Evolutionary conservation across 2,113 vertebrate genomes (phyloP).

Genomic region (Halichoerus grypus): DNA sequence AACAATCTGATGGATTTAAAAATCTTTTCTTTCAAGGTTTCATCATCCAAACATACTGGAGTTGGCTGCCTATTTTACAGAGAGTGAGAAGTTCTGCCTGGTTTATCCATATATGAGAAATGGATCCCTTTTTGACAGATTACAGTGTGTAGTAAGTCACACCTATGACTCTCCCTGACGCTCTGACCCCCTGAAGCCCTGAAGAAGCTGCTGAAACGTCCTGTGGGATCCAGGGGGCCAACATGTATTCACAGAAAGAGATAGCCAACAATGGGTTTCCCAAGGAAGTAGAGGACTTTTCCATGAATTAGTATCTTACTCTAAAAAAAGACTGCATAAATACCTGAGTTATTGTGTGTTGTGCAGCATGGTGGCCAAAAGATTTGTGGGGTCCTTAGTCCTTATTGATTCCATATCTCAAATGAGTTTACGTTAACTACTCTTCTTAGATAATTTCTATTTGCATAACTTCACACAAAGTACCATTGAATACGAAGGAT

Average conservation of each 20-base stretch:
- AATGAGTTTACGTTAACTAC: background rate
- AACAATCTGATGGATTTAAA: background rate
- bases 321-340: background rate
- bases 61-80: conserved; percentile 84
- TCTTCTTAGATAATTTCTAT: background rate
- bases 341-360: background rate
- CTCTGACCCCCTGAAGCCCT: background rate
- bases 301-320: background rate
- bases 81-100: conserved; percentile 84
- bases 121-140: conserved; percentile 86
- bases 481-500: background rate
- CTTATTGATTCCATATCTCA: background rate
- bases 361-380: background rate
- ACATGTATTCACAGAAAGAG: background rate
- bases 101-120: conserved; percentile 88
- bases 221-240: background rate
- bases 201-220: background rate
- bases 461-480: background rate
- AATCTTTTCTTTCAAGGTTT: conserved; percentile 77
- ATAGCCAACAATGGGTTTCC: background rate
- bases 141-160: conserved; percentile 86
- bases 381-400: background rate
- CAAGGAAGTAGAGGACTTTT: background rate
- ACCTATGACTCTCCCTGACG: background rate
- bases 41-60: conserved; percentile 87